These are phyloP conservation scores for Nasonia giraulti DNA, from an alignment of 1,140 invertebrate genomes.

Conservation along the genomic window DNA sequence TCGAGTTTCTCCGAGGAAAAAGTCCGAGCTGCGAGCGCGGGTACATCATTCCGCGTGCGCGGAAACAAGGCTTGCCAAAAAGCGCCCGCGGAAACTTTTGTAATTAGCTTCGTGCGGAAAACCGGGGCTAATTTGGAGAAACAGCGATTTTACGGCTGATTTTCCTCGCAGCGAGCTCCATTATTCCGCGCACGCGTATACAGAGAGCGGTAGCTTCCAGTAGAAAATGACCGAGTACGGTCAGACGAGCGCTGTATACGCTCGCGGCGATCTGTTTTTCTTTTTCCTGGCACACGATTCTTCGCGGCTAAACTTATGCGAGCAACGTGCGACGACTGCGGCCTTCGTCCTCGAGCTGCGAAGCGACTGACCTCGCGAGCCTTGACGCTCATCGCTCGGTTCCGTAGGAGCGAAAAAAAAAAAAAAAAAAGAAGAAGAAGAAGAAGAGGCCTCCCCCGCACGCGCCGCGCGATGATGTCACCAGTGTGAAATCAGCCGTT, in stretches of 20 bases:
- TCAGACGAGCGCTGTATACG: not conserved
- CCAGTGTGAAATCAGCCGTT: no score
- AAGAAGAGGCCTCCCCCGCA: not conserved
- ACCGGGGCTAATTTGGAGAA: not conserved
- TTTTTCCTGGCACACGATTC: not conserved
- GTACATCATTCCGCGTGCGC: no score
- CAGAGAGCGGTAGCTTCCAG: not conserved
- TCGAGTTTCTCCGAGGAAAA: not conserved
- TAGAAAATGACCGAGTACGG: not conserved
- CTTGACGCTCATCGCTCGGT: not conserved
- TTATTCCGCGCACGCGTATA: not conserved
- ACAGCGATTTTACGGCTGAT: no score
- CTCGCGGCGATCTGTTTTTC: not conserved
- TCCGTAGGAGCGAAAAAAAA: not conserved
- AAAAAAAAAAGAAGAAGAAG: not conserved
- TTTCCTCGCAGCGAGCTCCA: no score
- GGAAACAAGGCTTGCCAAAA: not conserved
- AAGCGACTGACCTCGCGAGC: constrained; percentile 11
- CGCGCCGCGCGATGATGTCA: not conserved
- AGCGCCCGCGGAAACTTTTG: not conserved
- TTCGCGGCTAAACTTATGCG: not conserved
- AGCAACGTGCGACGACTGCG: not conserved
- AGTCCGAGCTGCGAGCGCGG: not conserved
- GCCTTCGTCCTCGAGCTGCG: not conserved
- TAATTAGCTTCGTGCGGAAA: not conserved